phyloP scores from a whole-genome alignment of 2,113 vertebrate genomes.

The Podocnemis expansa region DNA sequence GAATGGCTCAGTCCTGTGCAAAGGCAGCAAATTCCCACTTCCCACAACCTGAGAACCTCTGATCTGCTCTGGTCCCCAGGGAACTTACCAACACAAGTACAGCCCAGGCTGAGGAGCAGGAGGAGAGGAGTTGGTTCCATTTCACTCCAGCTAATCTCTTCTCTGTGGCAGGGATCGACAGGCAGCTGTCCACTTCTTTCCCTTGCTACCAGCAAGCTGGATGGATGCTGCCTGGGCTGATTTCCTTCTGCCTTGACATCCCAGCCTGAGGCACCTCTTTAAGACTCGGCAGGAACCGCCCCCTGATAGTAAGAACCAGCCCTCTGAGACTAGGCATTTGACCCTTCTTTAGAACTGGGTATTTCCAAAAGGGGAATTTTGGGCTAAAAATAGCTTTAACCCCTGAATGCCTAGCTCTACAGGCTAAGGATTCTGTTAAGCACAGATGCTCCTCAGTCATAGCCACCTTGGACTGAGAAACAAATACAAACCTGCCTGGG shows the following conservation, averaged over 20 bases:
- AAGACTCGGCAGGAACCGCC: slow-evolving; percentile 28
- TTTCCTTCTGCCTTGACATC: not conserved
- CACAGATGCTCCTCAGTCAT: not conserved
- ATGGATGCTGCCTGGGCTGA: fast-evolving
- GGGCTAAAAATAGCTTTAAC: not conserved
- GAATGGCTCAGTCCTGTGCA: not conserved
- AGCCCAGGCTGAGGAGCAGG: not conserved
- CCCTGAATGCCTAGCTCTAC: fast-evolving
- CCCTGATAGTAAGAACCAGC: fast-evolving
- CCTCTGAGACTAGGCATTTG: fast-evolving
- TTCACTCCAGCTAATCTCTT: fast-evolving
- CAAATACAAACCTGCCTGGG: not conserved
- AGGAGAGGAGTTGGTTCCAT: not conserved
- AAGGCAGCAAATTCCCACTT: not conserved
- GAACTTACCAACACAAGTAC: slow-evolving; percentile 52
- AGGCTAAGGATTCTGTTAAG: not conserved
- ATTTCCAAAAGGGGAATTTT: slow-evolving; percentile 50
- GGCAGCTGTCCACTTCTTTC: not conserved
- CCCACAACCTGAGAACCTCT: not conserved
- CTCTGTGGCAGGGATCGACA: fast-evolving
- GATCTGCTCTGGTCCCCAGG: fast-evolving
- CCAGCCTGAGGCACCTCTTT: slow-evolving; percentile 33
- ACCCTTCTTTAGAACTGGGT: not conserved
- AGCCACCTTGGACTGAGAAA: not conserved
- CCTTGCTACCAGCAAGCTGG: not conserved